Conservation (phyloP, 2,113 vertebrate species). For the Mixornis gularis region DNA sequence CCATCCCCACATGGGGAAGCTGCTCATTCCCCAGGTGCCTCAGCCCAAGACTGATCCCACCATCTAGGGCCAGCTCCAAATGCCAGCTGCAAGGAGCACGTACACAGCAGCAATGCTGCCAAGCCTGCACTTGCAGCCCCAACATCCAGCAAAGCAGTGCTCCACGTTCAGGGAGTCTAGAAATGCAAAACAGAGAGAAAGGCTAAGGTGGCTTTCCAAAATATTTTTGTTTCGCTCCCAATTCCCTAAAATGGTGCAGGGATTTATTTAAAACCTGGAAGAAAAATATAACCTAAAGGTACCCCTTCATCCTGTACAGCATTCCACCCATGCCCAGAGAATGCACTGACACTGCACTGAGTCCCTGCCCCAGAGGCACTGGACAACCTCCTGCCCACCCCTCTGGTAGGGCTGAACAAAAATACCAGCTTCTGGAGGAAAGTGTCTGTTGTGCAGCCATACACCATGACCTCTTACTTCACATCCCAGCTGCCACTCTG, state of each 20-base stretch:
- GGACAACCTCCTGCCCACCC: not conserved
- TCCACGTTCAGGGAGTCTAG: not conserved
- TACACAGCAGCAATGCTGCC: not conserved
- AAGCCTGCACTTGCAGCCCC: not conserved
- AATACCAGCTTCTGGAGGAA: not conserved
- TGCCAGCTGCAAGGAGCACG: not conserved
- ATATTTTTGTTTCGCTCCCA: not conserved
- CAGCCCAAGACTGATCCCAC: not conserved
- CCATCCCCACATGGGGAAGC: rapidly evolving
- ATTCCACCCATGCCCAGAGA: not conserved
- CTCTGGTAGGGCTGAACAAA: not conserved
- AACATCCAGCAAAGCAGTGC: not conserved
- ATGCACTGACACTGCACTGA: rapidly evolving
- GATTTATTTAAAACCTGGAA: not conserved
- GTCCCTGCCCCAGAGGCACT: not conserved
- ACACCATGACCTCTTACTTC: not conserved
- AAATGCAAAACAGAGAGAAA: not conserved
- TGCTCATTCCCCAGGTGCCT: not conserved
- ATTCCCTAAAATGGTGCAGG: not conserved
- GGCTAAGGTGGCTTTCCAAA: not conserved
- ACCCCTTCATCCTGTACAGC: not conserved
- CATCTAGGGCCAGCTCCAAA: not conserved
- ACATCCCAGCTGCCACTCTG: not conserved
- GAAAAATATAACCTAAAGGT: not conserved
- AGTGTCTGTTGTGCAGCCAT: not conserved